Base-by-base conservation (phyloP, 1,140 invertebrate genomes). In the Tribolium madens region DNA sequence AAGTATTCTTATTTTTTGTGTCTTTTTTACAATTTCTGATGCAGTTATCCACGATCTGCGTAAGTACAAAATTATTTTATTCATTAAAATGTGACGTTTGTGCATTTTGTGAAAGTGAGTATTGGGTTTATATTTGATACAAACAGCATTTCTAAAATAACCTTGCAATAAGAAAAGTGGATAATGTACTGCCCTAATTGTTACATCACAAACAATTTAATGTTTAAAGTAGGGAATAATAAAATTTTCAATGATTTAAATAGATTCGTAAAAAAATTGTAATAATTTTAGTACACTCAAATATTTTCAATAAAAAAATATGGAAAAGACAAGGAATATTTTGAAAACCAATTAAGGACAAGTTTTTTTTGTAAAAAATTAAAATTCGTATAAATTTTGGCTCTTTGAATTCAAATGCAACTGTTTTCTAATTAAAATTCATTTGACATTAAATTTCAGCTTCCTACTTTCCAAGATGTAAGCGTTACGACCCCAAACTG, bases 381-480 rank as follows among this genome's bases (percentile, higher is more conserved):
- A 21, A 21, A 21, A 21, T 3, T 3, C 1, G 18, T 21, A n/a
- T 21, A 21, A 3, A 21, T 3, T 3, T 1, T 3, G 18, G 18
- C 3, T 21, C 1, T 21, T 21, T 21, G 18, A 46, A 46, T n/a
- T 7, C 42, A 13, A 2, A 46, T n/a, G n/a, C 42, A 7, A 46
- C 2, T 46, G 1, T 46, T 13, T 46, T 46, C 1, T 2, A 10
- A 47, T 47, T 14, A n/a, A 12, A 3, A 47, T 17, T 53, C 50
- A 53, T 9, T 2, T 52, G 6, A 21, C 18, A 21, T 21, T 21
- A 26, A 26, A 26, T 86, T 87, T 68, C 84, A 91, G 89, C 89
- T 12, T 87, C 88, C 33, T 89, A 88, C 78, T 87, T 92, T 42
- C 88, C 89, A 70, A 86, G 87, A 85, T 92, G 91, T 81, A 89